These are phyloP conservation scores for Teleopsis dalmanni DNA, from an alignment of 1,140 invertebrate species.

Conservation along the genomic window DNA sequence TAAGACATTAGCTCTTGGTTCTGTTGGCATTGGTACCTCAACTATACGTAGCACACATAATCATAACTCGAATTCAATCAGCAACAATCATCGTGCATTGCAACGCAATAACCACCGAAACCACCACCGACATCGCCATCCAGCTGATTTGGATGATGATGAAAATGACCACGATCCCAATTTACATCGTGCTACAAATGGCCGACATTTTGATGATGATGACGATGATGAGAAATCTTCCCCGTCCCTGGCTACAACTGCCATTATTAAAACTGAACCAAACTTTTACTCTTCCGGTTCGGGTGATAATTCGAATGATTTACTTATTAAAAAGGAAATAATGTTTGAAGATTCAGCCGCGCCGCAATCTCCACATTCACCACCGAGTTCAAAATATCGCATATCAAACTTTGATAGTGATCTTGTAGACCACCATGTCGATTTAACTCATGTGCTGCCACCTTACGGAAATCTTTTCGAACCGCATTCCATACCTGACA, in stretches of 20 bases:
- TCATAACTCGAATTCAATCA: constrained; percentile 20
- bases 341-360: constrained; percentile 38
- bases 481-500: constrained; percentile 40
- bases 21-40: constrained; percentile 30
- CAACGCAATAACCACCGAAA: constrained; percentile 42
- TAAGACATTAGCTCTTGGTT: constrained; percentile 35
- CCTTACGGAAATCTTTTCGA: constrained; percentile 41
- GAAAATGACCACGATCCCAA: constrained; percentile 28
- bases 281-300: constrained; percentile 40
- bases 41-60: constrained; percentile 40
- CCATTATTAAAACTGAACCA: constrained; percentile 40
- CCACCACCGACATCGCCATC: constrained; percentile 41
- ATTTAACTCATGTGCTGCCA: constrained; percentile 33
- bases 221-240: constrained; percentile 43
- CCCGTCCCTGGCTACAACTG: constrained; percentile 41
- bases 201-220: constrained; percentile 36
- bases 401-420: constrained; percentile 41
- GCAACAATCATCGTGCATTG: constrained; percentile 13
- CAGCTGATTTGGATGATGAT: constrained; percentile 35
- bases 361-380: constrained; percentile 29
- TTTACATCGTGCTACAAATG: constrained; percentile 15
- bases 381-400: constrained; percentile 40
- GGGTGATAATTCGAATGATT: constrained; percentile 40
- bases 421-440: constrained; percentile 37
- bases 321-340: constrained; percentile 41